Percentiles rank a stretch among this genome's conserved stretches.
Evolutionary conservation across 1,140 invertebrate species (phyloP).

Genomic region (Tribolium castaneum): DNA sequence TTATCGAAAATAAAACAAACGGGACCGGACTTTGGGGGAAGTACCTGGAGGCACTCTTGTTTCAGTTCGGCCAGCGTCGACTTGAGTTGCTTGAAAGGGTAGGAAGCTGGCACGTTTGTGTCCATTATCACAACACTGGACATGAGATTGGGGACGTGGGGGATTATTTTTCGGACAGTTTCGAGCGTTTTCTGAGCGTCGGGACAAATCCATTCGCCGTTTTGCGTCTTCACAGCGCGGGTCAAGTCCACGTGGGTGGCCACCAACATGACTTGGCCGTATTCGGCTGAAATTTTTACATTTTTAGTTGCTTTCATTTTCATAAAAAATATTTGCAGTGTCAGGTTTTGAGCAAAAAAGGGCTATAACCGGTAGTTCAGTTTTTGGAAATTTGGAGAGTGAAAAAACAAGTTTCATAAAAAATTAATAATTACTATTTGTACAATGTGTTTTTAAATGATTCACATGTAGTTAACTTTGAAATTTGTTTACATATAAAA

Average conservation of each 20-base stretch:
- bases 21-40: neutral
- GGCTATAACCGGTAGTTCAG: too few relatives aligned
- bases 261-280: slow-evolving; percentile 71
- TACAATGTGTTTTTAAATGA: too few relatives aligned
- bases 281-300: too few relatives aligned
- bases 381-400: too few relatives aligned
- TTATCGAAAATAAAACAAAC: neutral
- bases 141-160: slow-evolving; percentile 59
- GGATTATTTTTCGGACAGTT: slow-evolving; percentile 62
- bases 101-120: slow-evolving; percentile 69
- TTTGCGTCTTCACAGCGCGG: slow-evolving; percentile 66
- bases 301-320: too few relatives aligned
- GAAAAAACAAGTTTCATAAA: too few relatives aligned
- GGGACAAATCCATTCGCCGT: slow-evolving; percentile 70
- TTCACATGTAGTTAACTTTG: too few relatives aligned
- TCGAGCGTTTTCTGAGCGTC: slow-evolving; percentile 70
- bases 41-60: slow-evolving; percentile 59
- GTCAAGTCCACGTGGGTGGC: slow-evolving; percentile 76
- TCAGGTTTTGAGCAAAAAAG: too few relatives aligned
- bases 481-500: too few relatives aligned
- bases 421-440: too few relatives aligned
- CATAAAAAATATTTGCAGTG: too few relatives aligned
- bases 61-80: slow-evolving; percentile 55
- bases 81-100: slow-evolving; percentile 61
- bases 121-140: slow-evolving; percentile 71